These are phyloP conservation scores for Luehdorfia chinensis DNA, from an alignment of 1,140 invertebrate species.

Conservation along the genomic window DNA sequence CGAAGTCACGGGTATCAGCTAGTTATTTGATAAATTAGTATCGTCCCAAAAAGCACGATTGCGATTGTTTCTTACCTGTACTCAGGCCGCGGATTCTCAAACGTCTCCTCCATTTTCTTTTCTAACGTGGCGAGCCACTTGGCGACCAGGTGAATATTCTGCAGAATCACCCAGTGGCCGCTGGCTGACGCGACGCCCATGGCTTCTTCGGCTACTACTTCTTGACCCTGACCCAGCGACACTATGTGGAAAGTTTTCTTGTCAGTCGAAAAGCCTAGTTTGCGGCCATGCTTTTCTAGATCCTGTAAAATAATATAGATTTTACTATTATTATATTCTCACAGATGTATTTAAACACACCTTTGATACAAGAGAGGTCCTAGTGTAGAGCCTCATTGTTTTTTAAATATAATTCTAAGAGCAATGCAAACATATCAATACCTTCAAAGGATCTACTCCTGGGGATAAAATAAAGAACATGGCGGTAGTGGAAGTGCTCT, in stretches of 20 bases:
- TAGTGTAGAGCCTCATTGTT: neutral
- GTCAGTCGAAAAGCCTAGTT: constrained; percentile 89
- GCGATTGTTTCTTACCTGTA: constrained; percentile 73
- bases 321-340: neutral
- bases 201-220: constrained; percentile 91
- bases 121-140: constrained; percentile 93
- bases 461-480: constrained; percentile 97
- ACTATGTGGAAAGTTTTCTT: constrained; percentile 94
- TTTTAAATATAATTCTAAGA: neutral
- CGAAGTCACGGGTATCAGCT: too few species aligned
- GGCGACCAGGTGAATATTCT: constrained; percentile 95
- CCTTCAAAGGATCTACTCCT: constrained; percentile 94
- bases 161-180: constrained; percentile 95
- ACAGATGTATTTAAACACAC: too few species aligned
- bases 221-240: constrained; percentile 96
- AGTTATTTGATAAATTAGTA: too few species aligned
- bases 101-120: constrained; percentile 91
- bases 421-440: constrained; percentile 12
- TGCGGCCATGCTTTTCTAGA: constrained; percentile 68
- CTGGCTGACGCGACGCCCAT: constrained; percentile 86
- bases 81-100: constrained; percentile 82
- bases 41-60: too few species aligned
- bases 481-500: constrained; percentile 89
- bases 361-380: too few species aligned
- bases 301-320: constrained; percentile 42